Base-by-base conservation (phyloP, 2,888 invertebrate genomes). In the Cerastis leucographa region DNA sequence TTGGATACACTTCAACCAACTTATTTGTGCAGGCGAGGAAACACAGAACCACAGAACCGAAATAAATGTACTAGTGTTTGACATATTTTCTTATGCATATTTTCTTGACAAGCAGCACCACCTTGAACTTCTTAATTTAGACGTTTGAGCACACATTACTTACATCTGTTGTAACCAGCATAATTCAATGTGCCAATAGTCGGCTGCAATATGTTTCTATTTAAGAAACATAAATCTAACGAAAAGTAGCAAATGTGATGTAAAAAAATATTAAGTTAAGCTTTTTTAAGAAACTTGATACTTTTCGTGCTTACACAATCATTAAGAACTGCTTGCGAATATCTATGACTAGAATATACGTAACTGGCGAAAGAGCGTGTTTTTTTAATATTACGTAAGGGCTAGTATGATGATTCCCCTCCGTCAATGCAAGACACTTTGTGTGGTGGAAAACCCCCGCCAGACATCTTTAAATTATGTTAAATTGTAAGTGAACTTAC, bases 181-280 rank as follows among this genome's bases (percentile, higher is more conserved):
- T 14, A 25, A 76, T 46, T 66, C n/a, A 76, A 59, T 65, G 19
- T 69, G n/a, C 11, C 29, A 69, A 69, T 42, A 46, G 22, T 19
- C 35, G 29, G 5, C 14, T 46, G 29, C 67, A 64, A 35, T 17
- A 68, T 68, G n/a, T 62, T 80, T 67, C 12, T 49, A 54, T 59
- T 25, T 49, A 29, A 67, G 46, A 81, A 42, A 74, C 25, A 81
- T 75, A 59, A 64, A 81, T 81, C 56, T 19, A 51, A 29, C 11
- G 69, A 22, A 56, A 81, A 56, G 42, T 68, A 25, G 22, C 74
- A 56, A 80, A 54, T 2, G 22, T 25, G n/a, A 46, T 76, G 25
- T 25, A 40, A 49, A 61, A 40, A 71, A 29, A n/a, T 3, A 8
- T 25, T 49, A 17, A 12, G 22, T 14, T 19, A 46, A 9, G 42